Percentiles rank a stretch among this genome's conserved stretches.
phyloP scores from a whole-genome alignment of 1,140 invertebrate species.

The Drosophila fuyamai region DNA sequence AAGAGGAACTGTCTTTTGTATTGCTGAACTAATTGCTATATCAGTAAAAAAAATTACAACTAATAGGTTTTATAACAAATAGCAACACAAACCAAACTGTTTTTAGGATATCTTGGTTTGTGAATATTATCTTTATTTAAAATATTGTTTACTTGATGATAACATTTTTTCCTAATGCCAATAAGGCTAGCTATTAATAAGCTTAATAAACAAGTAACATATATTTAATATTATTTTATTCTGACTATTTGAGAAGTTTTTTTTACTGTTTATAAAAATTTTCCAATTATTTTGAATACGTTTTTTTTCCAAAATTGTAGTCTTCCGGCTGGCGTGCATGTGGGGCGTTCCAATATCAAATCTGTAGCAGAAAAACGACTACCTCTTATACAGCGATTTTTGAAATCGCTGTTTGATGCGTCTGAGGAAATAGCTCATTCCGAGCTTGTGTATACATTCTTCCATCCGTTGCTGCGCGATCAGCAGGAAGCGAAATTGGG shows the following conservation, averaged over 20 bases:
- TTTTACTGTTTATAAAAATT: too few relatives aligned
- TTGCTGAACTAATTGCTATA: neutral
- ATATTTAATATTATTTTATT: too few relatives aligned
- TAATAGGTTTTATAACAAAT: too few relatives aligned
- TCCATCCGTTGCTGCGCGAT: constrained; percentile 96
- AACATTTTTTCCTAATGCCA: too few relatives aligned
- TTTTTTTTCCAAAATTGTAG: constrained; percentile 81
- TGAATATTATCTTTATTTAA: neutral
- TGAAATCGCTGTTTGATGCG: constrained; percentile 93
- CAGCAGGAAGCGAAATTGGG: constrained; percentile 91
- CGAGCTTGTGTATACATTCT: constrained; percentile 98
- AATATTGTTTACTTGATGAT: too few relatives aligned
- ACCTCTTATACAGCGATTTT: constrained; percentile 94
- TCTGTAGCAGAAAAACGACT: constrained; percentile 96
- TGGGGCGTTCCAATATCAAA: constrained; percentile 96
- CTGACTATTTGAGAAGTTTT: too few relatives aligned
- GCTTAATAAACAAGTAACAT: too few relatives aligned
- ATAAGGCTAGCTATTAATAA: too few relatives aligned
- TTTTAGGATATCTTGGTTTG: neutral
- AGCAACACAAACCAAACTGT: neutral
- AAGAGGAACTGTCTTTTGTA: neutral
- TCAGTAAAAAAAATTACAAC: too few relatives aligned
- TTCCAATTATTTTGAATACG: too few relatives aligned
- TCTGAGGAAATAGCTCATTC: constrained; percentile 97
- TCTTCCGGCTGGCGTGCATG: constrained; percentile 90